Evolutionary conservation across 2,888 invertebrate genomes (phyloP).

Genomic region (Plagodis pulveraria): DNA sequence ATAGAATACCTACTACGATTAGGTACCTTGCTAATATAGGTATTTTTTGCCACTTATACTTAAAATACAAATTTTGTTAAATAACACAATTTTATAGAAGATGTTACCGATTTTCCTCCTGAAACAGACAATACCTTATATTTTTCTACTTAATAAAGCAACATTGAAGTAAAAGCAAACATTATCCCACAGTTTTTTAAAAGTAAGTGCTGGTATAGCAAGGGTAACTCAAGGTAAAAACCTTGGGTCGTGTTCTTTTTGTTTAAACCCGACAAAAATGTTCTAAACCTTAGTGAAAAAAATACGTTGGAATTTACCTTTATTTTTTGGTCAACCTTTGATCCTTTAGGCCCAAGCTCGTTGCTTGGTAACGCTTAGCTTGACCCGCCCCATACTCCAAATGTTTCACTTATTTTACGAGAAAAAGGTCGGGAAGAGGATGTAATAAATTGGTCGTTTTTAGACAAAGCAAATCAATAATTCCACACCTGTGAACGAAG

Average conservation of each 20-base stretch:
- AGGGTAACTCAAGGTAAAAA: constrained; percentile 20
- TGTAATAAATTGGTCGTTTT: constrained; percentile 46
- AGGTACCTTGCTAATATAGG: too few relatives aligned
- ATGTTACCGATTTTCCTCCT: too few relatives aligned
- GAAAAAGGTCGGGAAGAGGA: constrained; percentile 37
- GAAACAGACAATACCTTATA: too few relatives aligned
- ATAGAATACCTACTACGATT: too few relatives aligned
- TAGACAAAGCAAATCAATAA: constrained; percentile 63
- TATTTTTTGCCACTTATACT: too few relatives aligned
- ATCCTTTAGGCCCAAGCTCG: constrained; percentile 41
- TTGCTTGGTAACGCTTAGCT: constrained; percentile 46
- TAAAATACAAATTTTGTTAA: too few relatives aligned
- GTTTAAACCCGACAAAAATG: constrained; percentile 35
- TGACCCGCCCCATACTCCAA: constrained; percentile 39
- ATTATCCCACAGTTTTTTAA: not conserved
- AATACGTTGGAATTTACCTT: constrained; percentile 44
- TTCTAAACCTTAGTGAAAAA: constrained; percentile 35
- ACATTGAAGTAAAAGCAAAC: not conserved
- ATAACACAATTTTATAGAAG: too few relatives aligned
- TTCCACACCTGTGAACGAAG: constrained; percentile 44
- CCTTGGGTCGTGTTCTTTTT: constrained; percentile 26
- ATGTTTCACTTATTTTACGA: constrained; percentile 40
- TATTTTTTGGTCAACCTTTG: constrained; percentile 53
- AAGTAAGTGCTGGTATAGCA: not conserved
- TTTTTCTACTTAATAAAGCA: too few relatives aligned